Percentiles rank a stretch among this genome's conserved stretches.
Conservation (phyloP, 2,888 invertebrate genomes). For the Glomeris marginata region DNA sequence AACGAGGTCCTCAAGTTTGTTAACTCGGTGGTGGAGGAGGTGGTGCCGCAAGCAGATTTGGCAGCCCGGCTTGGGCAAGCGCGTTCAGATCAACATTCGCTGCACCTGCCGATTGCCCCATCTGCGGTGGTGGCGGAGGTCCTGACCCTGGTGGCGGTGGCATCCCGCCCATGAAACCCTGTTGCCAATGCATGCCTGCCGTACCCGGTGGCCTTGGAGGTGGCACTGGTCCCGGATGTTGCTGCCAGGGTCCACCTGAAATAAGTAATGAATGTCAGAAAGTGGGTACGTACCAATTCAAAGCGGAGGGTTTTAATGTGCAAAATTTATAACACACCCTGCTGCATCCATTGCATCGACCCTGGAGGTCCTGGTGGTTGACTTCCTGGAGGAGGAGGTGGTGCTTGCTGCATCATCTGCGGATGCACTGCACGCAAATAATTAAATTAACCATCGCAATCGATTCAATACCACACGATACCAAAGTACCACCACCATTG, state of each 20-base stretch:
- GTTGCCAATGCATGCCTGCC: slow-evolving; percentile 18
- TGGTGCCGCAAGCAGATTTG: slow-evolving; percentile 45
- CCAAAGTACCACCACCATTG: too few relatives aligned
- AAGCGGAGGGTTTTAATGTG: too few relatives aligned
- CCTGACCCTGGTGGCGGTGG: slow-evolving; percentile 19
- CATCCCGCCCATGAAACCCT: slow-evolving; percentile 18
- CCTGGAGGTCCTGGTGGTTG: slow-evolving; percentile 7
- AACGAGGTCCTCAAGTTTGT: slow-evolving; percentile 17
- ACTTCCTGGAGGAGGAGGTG: slow-evolving; percentile 7
- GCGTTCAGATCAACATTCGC: slow-evolving; percentile 23
- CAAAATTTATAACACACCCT: not conserved
- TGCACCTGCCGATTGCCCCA: slow-evolving; percentile 5
- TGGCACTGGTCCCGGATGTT: slow-evolving; percentile 39
- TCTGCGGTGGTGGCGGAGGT: slow-evolving; percentile 19
- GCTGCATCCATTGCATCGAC: slow-evolving; percentile 14
- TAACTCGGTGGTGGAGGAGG: slow-evolving; percentile 48
- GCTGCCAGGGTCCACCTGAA: slow-evolving; percentile 17
- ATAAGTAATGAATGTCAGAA: too few relatives aligned
- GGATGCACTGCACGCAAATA: not conserved
- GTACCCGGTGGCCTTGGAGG: slow-evolving; percentile 31
- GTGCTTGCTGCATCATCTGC: not conserved
- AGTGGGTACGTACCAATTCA: too few relatives aligned
- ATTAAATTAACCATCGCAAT: too few relatives aligned
- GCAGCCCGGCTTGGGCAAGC: slow-evolving; percentile 34
- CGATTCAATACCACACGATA: too few relatives aligned